Evolutionary conservation across 2,113 vertebrate genomes (phyloP), one percentile per base, ranked within the genome.

Genomic region (Oryzias celebensis): DNA sequence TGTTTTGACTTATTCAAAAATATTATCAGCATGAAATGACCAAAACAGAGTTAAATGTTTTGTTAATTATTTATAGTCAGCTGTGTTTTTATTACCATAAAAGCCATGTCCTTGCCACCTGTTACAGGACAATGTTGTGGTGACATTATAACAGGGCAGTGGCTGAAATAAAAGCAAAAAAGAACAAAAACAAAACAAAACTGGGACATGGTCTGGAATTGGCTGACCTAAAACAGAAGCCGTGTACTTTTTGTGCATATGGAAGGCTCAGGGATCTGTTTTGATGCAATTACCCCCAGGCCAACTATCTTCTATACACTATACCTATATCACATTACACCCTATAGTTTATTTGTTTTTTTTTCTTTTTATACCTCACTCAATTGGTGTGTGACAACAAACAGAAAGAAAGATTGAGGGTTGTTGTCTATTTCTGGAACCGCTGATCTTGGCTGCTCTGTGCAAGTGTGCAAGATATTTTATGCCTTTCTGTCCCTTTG

Each of bases 381-480:
- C 52, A 53, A 4, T n/a, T 26, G n/a, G 15, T 26, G 18, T 18
- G 22, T 58, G 45, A n/a, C 13, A 62, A 17, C 36, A 36, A 36
- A 36, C 36, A 36, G 36, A 18, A 10, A 52, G 43, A 47, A 18
- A 65, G 31, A 28, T 22, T 42, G 45, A 56, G 17, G n/a, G 53
- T 45, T 48, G 60, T 58, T 65, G 49, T 68, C 52, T 73, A 28
- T 83, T 79, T 46, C 47, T 48, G 26, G 71, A 79, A 73, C 65
- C 73, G 62, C 61, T 78, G 62, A 72, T 71, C 52, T 66, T 55
- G 64, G 73, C 45, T 52, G 44, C 75, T 73, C 68, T 60, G 52
- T 58, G 42, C 74, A 77, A 77, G 71, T 55, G 53, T 49, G 26
- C 28, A 62, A 62, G 62, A 64, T 73, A 65, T 60, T 83, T 83